Conservation (phyloP, 2,113 vertebrate species). For the Protobothrops flavoviridis region DNA sequence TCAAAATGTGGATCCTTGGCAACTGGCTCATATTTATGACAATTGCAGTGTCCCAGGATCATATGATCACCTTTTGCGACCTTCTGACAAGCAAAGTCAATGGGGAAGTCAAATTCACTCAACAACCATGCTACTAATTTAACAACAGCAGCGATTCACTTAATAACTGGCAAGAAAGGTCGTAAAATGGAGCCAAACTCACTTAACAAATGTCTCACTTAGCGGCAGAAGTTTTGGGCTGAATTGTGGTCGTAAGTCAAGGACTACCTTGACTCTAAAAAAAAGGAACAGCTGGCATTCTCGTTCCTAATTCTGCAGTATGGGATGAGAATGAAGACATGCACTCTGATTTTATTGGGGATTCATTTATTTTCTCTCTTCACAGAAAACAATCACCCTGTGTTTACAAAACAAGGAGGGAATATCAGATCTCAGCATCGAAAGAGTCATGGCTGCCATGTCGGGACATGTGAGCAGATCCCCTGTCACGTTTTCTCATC, state of each 20-base stretch:
- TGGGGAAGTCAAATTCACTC: background rate
- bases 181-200: background rate
- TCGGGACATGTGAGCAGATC: conserved; percentile 71
- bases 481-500: background rate
- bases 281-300: background rate
- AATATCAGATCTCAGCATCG: conserved; percentile 62
- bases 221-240: background rate
- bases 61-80: background rate
- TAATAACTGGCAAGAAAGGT: background rate
- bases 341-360: background rate
- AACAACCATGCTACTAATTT: background rate
- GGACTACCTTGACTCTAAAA: background rate
- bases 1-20: too few relatives aligned
- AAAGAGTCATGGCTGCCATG: conserved; percentile 78
- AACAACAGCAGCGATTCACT: too few relatives aligned
- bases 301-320: background rate
- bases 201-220: background rate
- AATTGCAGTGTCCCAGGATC: background rate
- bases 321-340: background rate
- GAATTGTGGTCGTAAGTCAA: background rate
- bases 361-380: background rate
- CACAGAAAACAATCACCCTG: conserved; percentile 74
- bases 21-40: background rate
- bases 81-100: background rate
- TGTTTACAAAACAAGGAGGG: conserved; percentile 52